Percentiles rank a stretch among this genome's conserved stretches.
Evolutionary conservation across 2,113 vertebrate species (phyloP).

Genomic region (Pollachius pollachius): DNA sequence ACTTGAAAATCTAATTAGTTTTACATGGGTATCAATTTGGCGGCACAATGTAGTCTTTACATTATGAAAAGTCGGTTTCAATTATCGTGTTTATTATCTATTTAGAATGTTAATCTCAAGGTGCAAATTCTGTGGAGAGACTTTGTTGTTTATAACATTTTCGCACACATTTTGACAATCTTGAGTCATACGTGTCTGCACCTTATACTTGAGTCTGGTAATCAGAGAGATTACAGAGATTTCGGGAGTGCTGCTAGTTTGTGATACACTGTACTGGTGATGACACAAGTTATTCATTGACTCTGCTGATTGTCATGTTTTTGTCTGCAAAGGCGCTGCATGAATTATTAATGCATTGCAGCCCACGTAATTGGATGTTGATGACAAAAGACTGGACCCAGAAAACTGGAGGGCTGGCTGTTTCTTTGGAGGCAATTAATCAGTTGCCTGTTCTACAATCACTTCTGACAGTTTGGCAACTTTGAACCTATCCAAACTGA

Average conservation of each 20-base stretch:
- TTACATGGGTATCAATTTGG: conserved; percentile 46
- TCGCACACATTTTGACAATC: neutral
- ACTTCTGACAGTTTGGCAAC: conserved; percentile 29
- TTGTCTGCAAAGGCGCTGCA: conserved; percentile 54
- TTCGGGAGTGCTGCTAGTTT: conserved; percentile 33
- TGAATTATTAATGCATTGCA: conserved; percentile 70
- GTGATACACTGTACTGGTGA: conserved; percentile 60
- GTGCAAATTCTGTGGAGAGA: neutral
- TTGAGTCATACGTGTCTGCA: conserved; percentile 4
- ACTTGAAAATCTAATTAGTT: conserved; percentile 68
- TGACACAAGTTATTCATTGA: conserved; percentile 62
- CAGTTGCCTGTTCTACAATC: conserved; percentile 28
- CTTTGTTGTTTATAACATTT: neutral
- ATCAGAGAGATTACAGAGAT: conserved; percentile 34
- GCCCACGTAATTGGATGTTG: conserved; percentile 55
- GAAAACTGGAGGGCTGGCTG: conserved; percentile 35
- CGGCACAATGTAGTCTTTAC: conserved; percentile 37
- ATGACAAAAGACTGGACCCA: conserved; percentile 53
- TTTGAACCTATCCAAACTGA: conserved; percentile 20
- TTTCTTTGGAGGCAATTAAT: conserved; percentile 49
- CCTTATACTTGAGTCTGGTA: conserved; percentile 20
- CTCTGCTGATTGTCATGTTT: conserved; percentile 61
- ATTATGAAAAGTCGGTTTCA: conserved; percentile 19
- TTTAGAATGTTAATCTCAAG: conserved; percentile 30
- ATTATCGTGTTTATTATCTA: conserved; percentile 44